Conservation (phyloP, 2,888 invertebrate genomes). For the Phasia obesa region DNA sequence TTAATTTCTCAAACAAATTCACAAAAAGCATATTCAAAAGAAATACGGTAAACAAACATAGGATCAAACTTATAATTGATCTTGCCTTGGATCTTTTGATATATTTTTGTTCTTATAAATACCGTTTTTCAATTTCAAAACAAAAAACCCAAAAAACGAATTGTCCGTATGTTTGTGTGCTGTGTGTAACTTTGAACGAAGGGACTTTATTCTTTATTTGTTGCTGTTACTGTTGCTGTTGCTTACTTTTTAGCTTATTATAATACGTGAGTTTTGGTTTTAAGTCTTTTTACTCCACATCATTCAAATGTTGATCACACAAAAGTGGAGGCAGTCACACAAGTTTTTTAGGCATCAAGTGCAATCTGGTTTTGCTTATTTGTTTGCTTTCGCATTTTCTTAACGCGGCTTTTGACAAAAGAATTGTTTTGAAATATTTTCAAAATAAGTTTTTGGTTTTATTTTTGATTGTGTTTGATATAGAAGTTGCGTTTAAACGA, state of each 20-base stretch:
- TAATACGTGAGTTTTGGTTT: constrained; percentile 28
- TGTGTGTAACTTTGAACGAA: neutral
- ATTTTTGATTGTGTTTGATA: constrained; percentile 27
- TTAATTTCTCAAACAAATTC: neutral
- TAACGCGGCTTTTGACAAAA: constrained; percentile 62
- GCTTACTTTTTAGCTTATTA: constrained; percentile 39
- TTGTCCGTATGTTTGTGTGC: constrained; percentile 7
- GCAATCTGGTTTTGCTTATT: constrained; percentile 46
- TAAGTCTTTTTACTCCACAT: constrained; percentile 19
- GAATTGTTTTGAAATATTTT: constrained; percentile 68
- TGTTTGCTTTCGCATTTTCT: constrained; percentile 32
- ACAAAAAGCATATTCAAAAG: constrained; percentile 1
- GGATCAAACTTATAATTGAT: constrained; percentile 6
- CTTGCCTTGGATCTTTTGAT: constrained; percentile 22
- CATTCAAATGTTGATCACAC: constrained; percentile 33
- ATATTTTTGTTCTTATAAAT: constrained; percentile 54
- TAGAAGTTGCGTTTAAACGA: constrained; percentile 1
- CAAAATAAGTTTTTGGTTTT: constrained; percentile 38
- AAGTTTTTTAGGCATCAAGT: constrained; percentile 55
- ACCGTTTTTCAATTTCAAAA: constrained; percentile 47
- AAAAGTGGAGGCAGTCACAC: constrained; percentile 53
- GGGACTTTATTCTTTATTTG: neutral
- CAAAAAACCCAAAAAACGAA: constrained; percentile 24
- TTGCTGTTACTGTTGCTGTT: constrained; percentile 21
- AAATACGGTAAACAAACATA: neutral